Conservation (phyloP, 2,797 vertebrate genomes). For the Aselliscus stoliczkanus region DNA sequence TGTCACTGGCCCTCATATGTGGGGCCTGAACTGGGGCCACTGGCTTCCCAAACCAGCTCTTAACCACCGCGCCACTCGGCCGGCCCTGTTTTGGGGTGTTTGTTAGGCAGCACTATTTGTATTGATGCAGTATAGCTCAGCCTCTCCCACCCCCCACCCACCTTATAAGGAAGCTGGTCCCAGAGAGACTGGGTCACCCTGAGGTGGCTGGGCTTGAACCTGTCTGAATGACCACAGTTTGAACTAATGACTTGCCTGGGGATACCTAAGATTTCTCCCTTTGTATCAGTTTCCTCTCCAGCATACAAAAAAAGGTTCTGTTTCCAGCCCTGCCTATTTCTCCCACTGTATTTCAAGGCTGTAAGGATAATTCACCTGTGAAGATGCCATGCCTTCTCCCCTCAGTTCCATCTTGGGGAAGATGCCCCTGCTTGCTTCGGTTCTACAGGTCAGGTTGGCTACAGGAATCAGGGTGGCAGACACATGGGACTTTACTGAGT, state of each 20-base stretch:
- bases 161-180: neutral
- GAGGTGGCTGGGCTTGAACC: neutral
- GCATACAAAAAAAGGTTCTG: neutral
- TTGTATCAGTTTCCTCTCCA: neutral
- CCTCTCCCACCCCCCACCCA: too few relatives aligned
- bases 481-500: slow-evolving; percentile 75
- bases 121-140: neutral
- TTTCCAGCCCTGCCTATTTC: neutral
- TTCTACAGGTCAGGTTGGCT: slow-evolving; percentile 16
- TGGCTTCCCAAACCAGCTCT: too few relatives aligned
- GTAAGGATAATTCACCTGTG: neutral
- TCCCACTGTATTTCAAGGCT: neutral
- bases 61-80: too few relatives aligned
- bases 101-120: neutral
- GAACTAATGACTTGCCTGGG: neutral
- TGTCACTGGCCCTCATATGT: too few relatives aligned
- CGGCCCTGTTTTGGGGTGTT: neutral
- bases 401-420: slow-evolving; percentile 6
- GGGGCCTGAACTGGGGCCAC: too few relatives aligned
- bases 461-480: slow-evolving; percentile 44
- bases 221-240: neutral
- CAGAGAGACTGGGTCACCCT: neutral
- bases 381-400: neutral
- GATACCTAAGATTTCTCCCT: neutral
- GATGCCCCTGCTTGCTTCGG: neutral